A percentile compares a stretch with the other conserved stretches of the same genome.
Conservation (phyloP, 2,797 vertebrate genomes). For the Danio albolineatus region DNA sequence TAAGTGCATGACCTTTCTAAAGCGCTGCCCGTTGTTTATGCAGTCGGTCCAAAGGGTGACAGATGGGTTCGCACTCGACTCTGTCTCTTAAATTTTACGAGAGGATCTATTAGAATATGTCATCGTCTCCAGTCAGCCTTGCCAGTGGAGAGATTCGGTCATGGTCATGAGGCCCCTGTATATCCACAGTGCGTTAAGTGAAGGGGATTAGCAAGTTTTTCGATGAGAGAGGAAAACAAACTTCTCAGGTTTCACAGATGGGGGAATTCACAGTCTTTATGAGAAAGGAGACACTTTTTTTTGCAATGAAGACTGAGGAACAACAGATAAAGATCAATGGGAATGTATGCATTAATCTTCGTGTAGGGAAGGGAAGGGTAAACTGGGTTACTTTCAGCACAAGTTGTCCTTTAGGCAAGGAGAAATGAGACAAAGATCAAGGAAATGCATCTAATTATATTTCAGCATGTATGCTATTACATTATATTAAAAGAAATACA, state of each 20-base stretch:
- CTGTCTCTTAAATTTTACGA: constrained; percentile 62
- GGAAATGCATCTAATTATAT: neutral
- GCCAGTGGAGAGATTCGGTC: constrained; percentile 48
- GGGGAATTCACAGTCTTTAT: constrained; percentile 10
- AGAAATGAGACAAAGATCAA: neutral
- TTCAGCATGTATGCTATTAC: neutral
- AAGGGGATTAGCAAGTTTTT: constrained; percentile 37
- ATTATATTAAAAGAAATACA: too few relatives aligned
- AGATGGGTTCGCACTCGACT: constrained; percentile 59
- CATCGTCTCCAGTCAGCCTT: constrained; percentile 64
- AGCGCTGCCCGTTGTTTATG: constrained; percentile 49
- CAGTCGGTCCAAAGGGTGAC: constrained; percentile 55
- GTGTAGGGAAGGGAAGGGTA: neutral
- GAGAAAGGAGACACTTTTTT: constrained; percentile 13
- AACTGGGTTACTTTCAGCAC: neutral
- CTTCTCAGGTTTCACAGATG: constrained; percentile 36
- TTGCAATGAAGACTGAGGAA: constrained; percentile 16
- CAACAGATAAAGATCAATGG: constrained; percentile 26
- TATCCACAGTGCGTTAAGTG: constrained; percentile 59
- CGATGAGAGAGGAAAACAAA: constrained; percentile 43
- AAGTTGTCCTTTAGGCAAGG: neutral
- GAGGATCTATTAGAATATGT: constrained; percentile 67
- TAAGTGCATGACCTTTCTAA: constrained; percentile 47
- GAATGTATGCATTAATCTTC: neutral
- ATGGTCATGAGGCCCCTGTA: constrained; percentile 37